These are phyloP conservation scores for Acanthosepion pharaonis DNA, from an alignment of 2,888 invertebrate genomes.

Conservation along the genomic window DNA sequence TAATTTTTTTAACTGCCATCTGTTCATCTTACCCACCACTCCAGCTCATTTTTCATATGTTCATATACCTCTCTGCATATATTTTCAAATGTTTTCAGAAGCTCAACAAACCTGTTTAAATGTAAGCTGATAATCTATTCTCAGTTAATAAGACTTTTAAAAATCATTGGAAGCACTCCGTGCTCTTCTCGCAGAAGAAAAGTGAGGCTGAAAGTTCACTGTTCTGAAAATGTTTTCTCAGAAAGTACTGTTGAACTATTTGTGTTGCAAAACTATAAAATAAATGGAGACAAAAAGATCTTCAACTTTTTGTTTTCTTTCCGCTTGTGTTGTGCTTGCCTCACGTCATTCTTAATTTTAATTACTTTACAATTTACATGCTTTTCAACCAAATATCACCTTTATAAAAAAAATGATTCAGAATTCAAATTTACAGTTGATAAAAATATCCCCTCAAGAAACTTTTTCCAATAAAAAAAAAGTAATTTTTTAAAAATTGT, in stretches of 20 bases:
- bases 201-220: neutral
- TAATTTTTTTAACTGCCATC: no score
- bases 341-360: neutral
- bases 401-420: neutral
- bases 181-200: neutral
- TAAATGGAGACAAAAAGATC: neutral
- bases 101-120: neutral
- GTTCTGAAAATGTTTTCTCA: neutral
- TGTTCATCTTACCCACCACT: no score
- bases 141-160: neutral
- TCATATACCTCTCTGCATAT: neutral
- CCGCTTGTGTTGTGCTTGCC: neutral
- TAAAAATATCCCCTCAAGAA: neutral
- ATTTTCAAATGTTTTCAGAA: neutral
- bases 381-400: neutral
- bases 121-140: neutral
- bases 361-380: neutral
- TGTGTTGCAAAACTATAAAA: neutral
- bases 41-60: neutral
- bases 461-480: no score
- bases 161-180: neutral
- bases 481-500: no score
- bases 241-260: neutral
- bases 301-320: neutral
- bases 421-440: neutral